These are phyloP conservation scores for Cremastinae sp. DNA, from an alignment of 2,888 invertebrate genomes.

Conservation along the genomic window DNA sequence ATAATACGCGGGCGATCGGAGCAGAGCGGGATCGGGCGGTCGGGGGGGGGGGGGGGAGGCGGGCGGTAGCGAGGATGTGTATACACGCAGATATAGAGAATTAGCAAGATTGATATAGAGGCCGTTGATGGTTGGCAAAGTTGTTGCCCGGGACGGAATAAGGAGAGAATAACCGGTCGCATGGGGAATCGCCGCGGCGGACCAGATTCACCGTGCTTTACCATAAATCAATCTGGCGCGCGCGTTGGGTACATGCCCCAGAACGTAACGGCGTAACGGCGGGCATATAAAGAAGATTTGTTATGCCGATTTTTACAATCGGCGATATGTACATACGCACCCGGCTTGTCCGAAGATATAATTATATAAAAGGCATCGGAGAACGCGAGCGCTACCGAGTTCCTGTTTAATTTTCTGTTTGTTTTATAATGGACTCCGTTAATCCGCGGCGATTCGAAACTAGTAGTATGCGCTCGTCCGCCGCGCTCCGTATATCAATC, in stretches of 20 bases:
- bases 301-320: slow-evolving; percentile 17
- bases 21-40: too few relatives aligned
- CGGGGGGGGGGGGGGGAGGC: too few relatives aligned
- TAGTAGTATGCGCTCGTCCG: slow-evolving; percentile 5
- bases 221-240: slow-evolving; percentile 73
- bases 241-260: slow-evolving; percentile 52
- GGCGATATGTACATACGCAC: not conserved
- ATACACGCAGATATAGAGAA: slow-evolving; percentile 5
- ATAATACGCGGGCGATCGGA: not conserved
- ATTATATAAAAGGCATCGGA: slow-evolving; percentile 5
- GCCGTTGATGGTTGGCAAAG: slow-evolving; percentile 32
- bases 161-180: slow-evolving; percentile 58
- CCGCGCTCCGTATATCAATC: slow-evolving; percentile 7
- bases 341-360: not conserved
- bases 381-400: slow-evolving; percentile 74
- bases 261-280: slow-evolving; percentile 74
- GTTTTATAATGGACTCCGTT: slow-evolving; percentile 76
- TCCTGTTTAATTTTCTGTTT: slow-evolving; percentile 76
- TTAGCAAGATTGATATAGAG: slow-evolving; percentile 19
- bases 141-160: slow-evolving; percentile 36
- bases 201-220: slow-evolving; percentile 74
- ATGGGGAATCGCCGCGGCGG: slow-evolving; percentile 64
- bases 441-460: slow-evolving; percentile 54
- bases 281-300: slow-evolving; percentile 63
- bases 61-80: not conserved